Evolutionary conservation across 2,113 vertebrate species (phyloP), one percentile per base, ranked within the genome.

Genomic region (Syngnathus scovelli): DNA sequence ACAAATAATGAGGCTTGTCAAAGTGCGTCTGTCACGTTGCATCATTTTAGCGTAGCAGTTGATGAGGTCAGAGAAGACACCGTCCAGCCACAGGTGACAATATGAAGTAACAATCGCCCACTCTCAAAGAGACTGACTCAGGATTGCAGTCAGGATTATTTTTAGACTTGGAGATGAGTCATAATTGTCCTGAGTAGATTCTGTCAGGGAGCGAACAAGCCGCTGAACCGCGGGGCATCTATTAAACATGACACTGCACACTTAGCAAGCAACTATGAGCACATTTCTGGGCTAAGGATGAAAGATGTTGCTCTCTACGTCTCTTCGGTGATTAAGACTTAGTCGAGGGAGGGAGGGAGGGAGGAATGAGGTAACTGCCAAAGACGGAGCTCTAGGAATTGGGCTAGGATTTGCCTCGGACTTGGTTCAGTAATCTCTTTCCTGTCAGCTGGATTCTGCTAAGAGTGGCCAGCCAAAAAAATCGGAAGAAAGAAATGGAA

Each of bases 141-240:
- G 41, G 65, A 37, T 75, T 62, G 68, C 52, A 44, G 63, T 60
- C 46, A 36, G 16, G 78, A 75, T 77, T 83, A 75, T 78, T 84
- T 80, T 84, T 76, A 78, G 80, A 39, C 60, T 77, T 68, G 66
- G 55, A 65, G 66, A 64, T 87, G 82, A 81, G 68, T 85, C 86
- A 85, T 66, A 71, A 69, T 39, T 75, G 72, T 79, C 79, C 33
- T 39, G 41, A 65, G 58, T 68, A 61, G 54, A 86, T 82, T 62
- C 68, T 70, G 72, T 78, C 72, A 66, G 51, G 58, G 51, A 49
- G 74, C 13, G 49, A 82, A 72, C 48, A 76, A 80, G 76, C 67
- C 75, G 43, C 65, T 72, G 73, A 73, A 54, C 67, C 67, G 37
- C 36, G 61, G 60, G 70, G 48, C 63, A 63, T 56, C 61, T 75